A percentile compares a stretch with the other conserved stretches of the same genome.
Evolutionary conservation across 1,140 invertebrate species (phyloP).

Genomic region (Octopus bimaculoides): DNA sequence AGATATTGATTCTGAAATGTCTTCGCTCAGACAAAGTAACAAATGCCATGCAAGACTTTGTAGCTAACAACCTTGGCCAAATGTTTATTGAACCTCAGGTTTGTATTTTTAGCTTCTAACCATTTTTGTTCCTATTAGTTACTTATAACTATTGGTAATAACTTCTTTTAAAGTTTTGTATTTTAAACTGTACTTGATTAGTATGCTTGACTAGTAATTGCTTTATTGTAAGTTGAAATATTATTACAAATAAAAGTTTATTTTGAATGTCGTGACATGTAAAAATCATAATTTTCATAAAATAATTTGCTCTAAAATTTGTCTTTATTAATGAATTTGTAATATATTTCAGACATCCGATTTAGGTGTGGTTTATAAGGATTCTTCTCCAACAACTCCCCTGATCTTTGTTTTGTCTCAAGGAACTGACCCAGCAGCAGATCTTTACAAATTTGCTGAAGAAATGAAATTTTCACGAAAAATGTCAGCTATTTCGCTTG

Average conservation of each 20-base stretch:
- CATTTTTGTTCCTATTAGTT: too few species aligned
- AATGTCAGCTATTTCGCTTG: conserved; percentile 57
- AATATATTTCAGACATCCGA: too few species aligned
- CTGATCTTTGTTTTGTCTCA: conserved; percentile 58
- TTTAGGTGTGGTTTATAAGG: conserved; percentile 52
- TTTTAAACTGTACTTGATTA: too few species aligned
- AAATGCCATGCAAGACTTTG: conserved; percentile 58
- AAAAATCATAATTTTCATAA: too few species aligned
- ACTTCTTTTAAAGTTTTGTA: too few species aligned
- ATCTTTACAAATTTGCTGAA: conserved; percentile 60
- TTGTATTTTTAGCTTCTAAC: background rate
- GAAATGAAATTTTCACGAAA: conserved; percentile 59
- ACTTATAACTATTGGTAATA: too few species aligned
- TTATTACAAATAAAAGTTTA: too few species aligned
- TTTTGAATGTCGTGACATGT: too few species aligned
- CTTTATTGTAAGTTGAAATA: too few species aligned
- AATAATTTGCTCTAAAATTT: too few species aligned
- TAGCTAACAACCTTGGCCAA: conserved; percentile 52
- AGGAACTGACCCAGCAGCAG: conserved; percentile 58
- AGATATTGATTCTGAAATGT: conserved; percentile 60
- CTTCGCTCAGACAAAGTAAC: conserved; percentile 63
- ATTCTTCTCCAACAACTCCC: conserved; percentile 57
- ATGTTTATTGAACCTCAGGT: conserved; percentile 59
- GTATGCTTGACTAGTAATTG: too few species aligned
- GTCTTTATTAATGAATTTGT: too few species aligned